Evolutionary conservation across 2,797 vertebrate genomes (phyloP), one percentile per base, ranked within the genome.

Genomic region (Naso thynnoides): DNA sequence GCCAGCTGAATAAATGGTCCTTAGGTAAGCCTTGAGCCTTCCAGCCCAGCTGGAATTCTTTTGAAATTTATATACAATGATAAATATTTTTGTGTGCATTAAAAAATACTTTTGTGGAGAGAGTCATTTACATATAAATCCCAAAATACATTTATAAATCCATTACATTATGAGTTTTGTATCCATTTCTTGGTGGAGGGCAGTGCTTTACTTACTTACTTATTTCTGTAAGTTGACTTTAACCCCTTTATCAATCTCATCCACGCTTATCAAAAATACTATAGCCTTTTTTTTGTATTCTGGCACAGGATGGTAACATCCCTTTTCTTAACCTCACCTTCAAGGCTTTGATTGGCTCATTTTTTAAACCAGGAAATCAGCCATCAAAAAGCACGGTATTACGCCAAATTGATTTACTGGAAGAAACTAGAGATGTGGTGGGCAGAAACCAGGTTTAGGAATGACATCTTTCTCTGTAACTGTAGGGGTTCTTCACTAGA

Each of bases 401-500:
- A 11, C 1, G 31, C 45, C 16, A n/a, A 26, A 52, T 16, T 27
- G 13, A 79, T 45, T 4, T 15, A 33, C 50, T 52, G 36, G 45
- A 38, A 18, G 42, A 48, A 57, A 68, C 6, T 14, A 26, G 26
- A 74, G 36, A 67, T 14, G 42, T 19, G 8, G 6, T 23, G 36
- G 42, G 16, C 33, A 31, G 45, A 33, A 11, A 33, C 13, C 10
- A 27, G 26, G 26, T 23, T 4, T 16, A 31, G 15, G 55, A 11
- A 44, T 41, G n/a, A 15, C 31, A 56, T 59, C 16, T 62, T 58
- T n/a, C 41, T 70, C 72, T 38, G 9, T 19, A 54, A 55, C 64
- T 26, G 36, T 6, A 38, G 31, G 53, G 31, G 45, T 63, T 70
- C 23, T 42, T 39, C 39, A 33, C 31, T 27, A 33, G 26, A 53